These are phyloP conservation scores for Lydus trimaculatus DNA, from an alignment of 2,888 invertebrate genomes.

Conservation along the genomic window DNA sequence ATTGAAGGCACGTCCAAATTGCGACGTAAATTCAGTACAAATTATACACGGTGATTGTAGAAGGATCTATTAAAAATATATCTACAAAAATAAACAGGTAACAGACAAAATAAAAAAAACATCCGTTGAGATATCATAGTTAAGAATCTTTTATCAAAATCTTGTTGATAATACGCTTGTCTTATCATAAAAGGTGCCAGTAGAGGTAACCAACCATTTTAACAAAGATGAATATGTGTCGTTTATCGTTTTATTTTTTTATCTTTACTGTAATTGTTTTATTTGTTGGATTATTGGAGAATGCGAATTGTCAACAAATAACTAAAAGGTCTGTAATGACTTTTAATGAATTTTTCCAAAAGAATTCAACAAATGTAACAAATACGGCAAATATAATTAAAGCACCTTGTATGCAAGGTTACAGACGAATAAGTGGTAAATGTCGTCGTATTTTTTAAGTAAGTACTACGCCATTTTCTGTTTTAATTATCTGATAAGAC, in stretches of 20 bases:
- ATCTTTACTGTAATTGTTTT: background rate
- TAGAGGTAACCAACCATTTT: background rate
- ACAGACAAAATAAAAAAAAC: background rate
- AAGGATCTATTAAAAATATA: conserved; percentile 19
- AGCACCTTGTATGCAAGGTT: conserved; percentile 27
- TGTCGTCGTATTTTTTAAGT: conserved; percentile 27
- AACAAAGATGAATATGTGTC: background rate
- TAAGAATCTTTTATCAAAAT: conserved; percentile 14
- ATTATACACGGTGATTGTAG: conserved; percentile 30
- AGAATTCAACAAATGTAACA: conserved; percentile 7
- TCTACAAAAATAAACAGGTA: conserved; percentile 11
- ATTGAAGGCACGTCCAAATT: conserved; percentile 22
- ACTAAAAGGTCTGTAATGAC: conserved; percentile 5
- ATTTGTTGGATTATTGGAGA: conserved; percentile 1
- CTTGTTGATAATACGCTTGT: background rate
- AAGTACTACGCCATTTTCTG: background rate
- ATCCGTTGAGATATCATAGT: background rate
- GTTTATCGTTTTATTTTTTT: background rate
- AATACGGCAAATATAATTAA: conserved; percentile 30
- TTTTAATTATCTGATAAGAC: background rate
- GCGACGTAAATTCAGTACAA: conserved; percentile 17
- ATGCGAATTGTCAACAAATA: background rate
- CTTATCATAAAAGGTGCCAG: background rate
- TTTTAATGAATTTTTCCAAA: conserved; percentile 12
- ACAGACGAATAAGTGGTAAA: conserved; percentile 23